Conservation (phyloP, 2,797 vertebrate species). For the Pempheris klunzingeri region DNA sequence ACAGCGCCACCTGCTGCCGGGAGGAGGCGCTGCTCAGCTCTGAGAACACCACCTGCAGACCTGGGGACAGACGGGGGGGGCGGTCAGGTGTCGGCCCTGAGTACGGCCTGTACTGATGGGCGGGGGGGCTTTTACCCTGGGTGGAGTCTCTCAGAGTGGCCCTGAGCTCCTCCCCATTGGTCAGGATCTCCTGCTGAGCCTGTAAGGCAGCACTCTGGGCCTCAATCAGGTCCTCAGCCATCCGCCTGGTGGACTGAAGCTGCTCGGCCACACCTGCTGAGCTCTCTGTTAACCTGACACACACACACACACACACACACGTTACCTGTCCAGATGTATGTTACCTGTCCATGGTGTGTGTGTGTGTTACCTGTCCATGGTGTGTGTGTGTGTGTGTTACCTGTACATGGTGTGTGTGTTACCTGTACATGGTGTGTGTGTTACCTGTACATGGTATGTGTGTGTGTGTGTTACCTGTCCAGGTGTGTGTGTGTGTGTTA, state of each 20-base stretch:
- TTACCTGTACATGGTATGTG: conserved; percentile 84
- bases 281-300: conserved; percentile 82
- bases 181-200: conserved; percentile 84
- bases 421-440: conserved; percentile 81
- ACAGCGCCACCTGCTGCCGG: conserved; percentile 86
- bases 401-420: conserved; percentile 77
- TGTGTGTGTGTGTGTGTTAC: conserved; percentile 73
- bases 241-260: conserved; percentile 81
- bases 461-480: conserved; percentile 76
- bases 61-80: conserved; percentile 56
- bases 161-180: conserved; percentile 85
- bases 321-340: too few relatives aligned
- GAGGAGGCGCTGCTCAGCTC: conserved; percentile 82
- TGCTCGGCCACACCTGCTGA: conserved; percentile 86
- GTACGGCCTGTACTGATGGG: too few relatives aligned
- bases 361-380: conserved; percentile 80
- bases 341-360: conserved; percentile 83
- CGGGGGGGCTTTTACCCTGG: conserved; percentile 80
- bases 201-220: conserved; percentile 82
- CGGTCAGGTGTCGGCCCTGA: too few relatives aligned
- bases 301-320: conserved; percentile 23
- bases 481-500: too few relatives aligned
- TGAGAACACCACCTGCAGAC: conserved; percentile 81
- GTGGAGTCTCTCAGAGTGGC: conserved; percentile 83
- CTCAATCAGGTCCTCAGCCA: conserved; percentile 82